These are phyloP conservation scores for Cydia amplana DNA, from an alignment of 1,140 invertebrate genomes.

Conservation along the genomic window DNA sequence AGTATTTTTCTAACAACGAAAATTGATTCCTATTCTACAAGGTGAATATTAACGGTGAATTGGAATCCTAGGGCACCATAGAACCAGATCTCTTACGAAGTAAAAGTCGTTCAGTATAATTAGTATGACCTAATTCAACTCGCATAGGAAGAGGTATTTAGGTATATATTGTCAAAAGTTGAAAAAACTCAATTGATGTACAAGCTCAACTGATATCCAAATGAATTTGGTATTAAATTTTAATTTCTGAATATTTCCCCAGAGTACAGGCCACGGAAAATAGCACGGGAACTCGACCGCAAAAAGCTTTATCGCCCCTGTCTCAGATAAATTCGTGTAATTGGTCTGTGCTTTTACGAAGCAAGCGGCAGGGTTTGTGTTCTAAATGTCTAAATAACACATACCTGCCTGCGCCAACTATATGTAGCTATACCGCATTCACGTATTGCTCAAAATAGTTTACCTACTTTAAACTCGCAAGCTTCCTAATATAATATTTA, in stretches of 20 bases:
- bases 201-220: not conserved
- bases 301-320: conserved; percentile 2
- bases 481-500: too few relatives aligned
- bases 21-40: too few relatives aligned
- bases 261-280: conserved; percentile 1
- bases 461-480: too few relatives aligned
- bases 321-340: not conserved
- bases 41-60: too few relatives aligned
- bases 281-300: not conserved
- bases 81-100: too few relatives aligned
- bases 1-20: too few relatives aligned
- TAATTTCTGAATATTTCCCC: not conserved
- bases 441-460: not conserved
- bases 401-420: not conserved
- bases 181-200: too few relatives aligned
- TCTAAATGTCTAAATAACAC: conserved; percentile 14
- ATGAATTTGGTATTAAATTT: not conserved
- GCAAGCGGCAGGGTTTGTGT: conserved; percentile 15
- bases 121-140: too few relatives aligned
- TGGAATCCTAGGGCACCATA: too few relatives aligned
- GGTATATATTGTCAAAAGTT: too few relatives aligned
- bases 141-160: too few relatives aligned
- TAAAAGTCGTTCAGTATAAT: too few relatives aligned
- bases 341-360: conserved; percentile 21
- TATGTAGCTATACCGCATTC: not conserved